These are phyloP conservation scores for Brienomyrus brachyistius DNA, from an alignment of 2,113 vertebrate species.

Conservation along the genomic window DNA sequence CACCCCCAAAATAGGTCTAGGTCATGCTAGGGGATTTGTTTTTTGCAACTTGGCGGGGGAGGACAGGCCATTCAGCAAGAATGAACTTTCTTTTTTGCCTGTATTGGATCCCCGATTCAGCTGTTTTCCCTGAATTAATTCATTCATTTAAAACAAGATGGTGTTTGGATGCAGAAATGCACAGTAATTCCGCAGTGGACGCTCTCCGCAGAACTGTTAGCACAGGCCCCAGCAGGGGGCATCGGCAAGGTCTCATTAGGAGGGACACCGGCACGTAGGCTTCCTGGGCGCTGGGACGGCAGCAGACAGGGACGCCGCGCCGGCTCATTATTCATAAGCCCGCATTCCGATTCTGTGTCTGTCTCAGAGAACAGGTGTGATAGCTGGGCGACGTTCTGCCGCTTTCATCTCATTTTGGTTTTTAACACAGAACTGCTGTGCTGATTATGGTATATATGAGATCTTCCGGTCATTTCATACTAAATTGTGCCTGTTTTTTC, in stretches of 20 bases:
- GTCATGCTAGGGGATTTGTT: conserved; percentile 7
- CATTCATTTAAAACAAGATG: not conserved
- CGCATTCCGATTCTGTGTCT: not conserved
- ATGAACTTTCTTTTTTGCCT: not conserved
- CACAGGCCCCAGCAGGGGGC: not conserved
- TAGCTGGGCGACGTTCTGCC: too few species aligned
- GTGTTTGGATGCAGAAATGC: not conserved
- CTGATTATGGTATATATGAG: conserved; percentile 39
- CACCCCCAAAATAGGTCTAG: conserved; percentile 31
- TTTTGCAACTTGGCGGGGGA: not conserved
- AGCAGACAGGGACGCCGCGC: not conserved
- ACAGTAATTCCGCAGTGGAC: not conserved
- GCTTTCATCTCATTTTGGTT: conserved; percentile 21
- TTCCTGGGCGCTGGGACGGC: not conserved
- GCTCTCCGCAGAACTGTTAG: not conserved
- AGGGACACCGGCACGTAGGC: not conserved
- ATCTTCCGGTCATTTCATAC: conserved; percentile 53
- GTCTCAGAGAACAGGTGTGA: not conserved
- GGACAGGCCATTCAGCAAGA: not conserved
- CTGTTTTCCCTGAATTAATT: not conserved
- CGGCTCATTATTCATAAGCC: not conserved
- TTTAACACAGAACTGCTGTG: conserved; percentile 38
- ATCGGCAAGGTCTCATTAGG: not conserved
- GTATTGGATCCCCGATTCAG: not conserved
- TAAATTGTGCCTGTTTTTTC: conserved; percentile 26